These are phyloP conservation scores for Acanthosepion esculentum DNA, from an alignment of 2,888 invertebrate species.

Conservation along the genomic window DNA sequence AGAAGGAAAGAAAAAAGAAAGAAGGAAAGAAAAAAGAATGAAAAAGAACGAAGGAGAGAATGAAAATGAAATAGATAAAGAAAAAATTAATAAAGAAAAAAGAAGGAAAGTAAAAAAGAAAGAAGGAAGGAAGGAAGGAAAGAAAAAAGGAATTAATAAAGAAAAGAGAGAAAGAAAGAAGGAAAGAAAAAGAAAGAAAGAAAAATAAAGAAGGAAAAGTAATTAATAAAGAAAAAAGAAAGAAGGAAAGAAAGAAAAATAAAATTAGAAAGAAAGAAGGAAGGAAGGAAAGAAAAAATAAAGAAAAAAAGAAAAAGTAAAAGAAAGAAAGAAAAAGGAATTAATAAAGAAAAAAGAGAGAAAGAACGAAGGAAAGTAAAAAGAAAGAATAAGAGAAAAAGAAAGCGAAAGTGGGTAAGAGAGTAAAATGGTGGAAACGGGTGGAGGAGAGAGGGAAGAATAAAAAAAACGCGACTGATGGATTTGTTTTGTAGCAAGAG, in stretches of 20 bases:
- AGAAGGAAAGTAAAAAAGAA: background rate
- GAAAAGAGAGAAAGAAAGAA: too few relatives aligned
- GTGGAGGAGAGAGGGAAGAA: background rate
- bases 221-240: too few relatives aligned
- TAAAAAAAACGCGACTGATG: background rate
- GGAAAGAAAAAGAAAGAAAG: too few relatives aligned
- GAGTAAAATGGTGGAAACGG: background rate
- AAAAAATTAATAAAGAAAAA: background rate
- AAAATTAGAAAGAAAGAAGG: background rate
- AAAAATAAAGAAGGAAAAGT: too few relatives aligned
- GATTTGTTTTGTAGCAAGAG: background rate
- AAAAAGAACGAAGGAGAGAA: background rate
- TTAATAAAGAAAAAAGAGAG: too few relatives aligned
- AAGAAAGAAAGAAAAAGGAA: too few relatives aligned
- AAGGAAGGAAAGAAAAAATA: background rate
- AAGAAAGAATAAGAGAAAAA: background rate
- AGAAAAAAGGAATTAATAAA: too few relatives aligned
- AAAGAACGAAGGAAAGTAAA: background rate
- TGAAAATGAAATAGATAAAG: background rate
- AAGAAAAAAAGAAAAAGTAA: too few relatives aligned
- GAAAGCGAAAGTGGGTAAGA: background rate
- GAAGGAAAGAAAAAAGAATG: background rate
- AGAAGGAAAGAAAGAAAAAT: too few relatives aligned
- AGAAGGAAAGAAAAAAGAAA: background rate
- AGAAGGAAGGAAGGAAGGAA: background rate